These are phyloP conservation scores for Loriculus beryllinus DNA, from an alignment of 2,797 vertebrate species.

Conservation along the genomic window DNA sequence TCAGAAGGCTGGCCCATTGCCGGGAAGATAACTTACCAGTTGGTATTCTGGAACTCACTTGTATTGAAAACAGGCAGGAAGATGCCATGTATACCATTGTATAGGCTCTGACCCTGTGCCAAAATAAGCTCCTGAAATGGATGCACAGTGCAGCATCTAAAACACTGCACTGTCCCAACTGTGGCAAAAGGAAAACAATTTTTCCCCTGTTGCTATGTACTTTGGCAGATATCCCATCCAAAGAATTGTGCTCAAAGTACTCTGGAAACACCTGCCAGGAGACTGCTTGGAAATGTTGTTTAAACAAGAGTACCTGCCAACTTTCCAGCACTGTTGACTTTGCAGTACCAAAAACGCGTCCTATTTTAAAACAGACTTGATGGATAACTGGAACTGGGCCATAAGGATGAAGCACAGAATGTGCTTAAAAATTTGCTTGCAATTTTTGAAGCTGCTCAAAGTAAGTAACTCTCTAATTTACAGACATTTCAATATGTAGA, in stretches of 20 bases:
- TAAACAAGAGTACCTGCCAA: conserved; percentile 80
- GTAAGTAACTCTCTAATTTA: neutral
- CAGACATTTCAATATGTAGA: neutral
- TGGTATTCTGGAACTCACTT: neutral
- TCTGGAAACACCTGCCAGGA: conserved; percentile 83
- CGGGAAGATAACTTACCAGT: neutral
- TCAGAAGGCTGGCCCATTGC: neutral
- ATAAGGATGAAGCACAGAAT: conserved; percentile 54
- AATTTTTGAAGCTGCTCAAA: neutral
- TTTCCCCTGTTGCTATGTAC: conserved; percentile 76
- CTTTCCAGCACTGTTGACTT: conserved; percentile 77
- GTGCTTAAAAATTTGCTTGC: conserved; percentile 47
- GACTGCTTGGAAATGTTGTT: conserved; percentile 79
- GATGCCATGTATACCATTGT: conserved; percentile 51
- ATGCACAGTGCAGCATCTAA: conserved; percentile 49
- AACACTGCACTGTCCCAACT: conserved; percentile 60
- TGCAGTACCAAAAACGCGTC: conserved; percentile 65
- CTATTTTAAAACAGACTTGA: conserved; percentile 74
- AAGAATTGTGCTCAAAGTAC: conserved; percentile 76
- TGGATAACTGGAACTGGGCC: conserved; percentile 71
- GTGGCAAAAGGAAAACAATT: conserved; percentile 70
- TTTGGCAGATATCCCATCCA: conserved; percentile 76
- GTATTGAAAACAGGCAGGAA: conserved; percentile 26
- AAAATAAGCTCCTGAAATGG: conserved; percentile 59
- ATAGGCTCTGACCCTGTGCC: conserved; percentile 45